Conservation (phyloP, 2,888 invertebrate species). For the Agapetus fuscipes region DNA sequence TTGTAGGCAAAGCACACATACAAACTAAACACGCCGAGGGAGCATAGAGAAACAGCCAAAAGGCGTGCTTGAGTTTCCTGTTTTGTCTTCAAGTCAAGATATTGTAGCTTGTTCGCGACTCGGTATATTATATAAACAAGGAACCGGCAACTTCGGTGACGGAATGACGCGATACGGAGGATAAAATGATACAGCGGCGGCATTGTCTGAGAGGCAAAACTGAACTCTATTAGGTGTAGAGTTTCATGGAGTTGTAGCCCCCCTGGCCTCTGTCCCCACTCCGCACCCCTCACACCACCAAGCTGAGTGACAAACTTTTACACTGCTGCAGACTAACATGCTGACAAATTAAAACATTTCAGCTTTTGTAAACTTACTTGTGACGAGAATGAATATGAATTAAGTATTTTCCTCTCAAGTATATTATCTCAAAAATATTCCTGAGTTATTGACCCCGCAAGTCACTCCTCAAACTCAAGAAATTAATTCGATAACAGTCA, state of each 20-base stretch:
- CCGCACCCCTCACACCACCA: neutral
- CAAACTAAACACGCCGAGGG: constrained; percentile 12
- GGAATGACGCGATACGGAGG: constrained; percentile 17
- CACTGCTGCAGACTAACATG: neutral
- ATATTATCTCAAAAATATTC: too few species aligned
- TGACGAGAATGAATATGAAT: too few species aligned
- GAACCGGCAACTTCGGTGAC: constrained; percentile 17
- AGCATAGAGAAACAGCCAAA: constrained; percentile 22
- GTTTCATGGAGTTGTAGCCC: too few species aligned
- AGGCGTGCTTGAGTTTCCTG: constrained; percentile 22
- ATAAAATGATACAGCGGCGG: constrained; percentile 18
- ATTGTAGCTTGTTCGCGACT: constrained; percentile 19
- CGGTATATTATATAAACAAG: constrained; percentile 20
- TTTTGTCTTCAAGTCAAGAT: constrained; percentile 20
- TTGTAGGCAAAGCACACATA: constrained; percentile 18
- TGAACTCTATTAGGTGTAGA: constrained; percentile 9
- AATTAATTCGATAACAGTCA: too few species aligned
- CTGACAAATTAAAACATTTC: neutral
- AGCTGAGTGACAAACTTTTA: constrained; percentile 4
- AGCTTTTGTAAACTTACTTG: neutral
- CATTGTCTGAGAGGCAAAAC: constrained; percentile 6
- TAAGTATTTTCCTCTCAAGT: too few species aligned
- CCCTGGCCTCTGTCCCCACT: neutral
- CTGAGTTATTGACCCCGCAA: too few species aligned
- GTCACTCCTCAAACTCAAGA: too few species aligned